Conservation (phyloP, 1,140 invertebrate genomes). For the Atta cephalotes region DNA sequence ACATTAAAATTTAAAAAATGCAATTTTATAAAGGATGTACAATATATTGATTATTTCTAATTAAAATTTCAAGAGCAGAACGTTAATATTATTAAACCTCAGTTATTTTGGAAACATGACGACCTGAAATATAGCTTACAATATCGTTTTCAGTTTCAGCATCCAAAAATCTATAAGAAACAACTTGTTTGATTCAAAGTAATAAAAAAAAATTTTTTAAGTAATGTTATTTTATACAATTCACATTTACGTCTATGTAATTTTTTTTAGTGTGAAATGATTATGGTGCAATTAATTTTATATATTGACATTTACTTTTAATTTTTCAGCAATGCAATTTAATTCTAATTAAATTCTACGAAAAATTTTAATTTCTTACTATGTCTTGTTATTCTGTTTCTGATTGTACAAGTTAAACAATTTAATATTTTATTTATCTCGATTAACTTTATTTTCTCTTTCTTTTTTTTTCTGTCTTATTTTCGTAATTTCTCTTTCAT, state of each 20-base stretch:
- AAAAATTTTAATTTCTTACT: not conserved
- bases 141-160: too few relatives aligned
- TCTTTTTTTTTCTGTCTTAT: not conserved
- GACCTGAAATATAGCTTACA: too few relatives aligned
- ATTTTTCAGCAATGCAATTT: not conserved
- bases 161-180: too few relatives aligned
- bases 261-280: not conserved
- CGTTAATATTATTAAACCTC: too few relatives aligned
- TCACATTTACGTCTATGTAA: not conserved
- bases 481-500: constrained; percentile 69
- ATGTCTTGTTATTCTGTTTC: not conserved
- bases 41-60: too few relatives aligned
- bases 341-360: not conserved
- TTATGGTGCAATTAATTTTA: constrained; percentile 6
- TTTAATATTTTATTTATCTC: not conserved
- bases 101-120: too few relatives aligned
- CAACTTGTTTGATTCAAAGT: too few relatives aligned
- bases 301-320: not conserved
- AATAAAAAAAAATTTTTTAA: too few relatives aligned
- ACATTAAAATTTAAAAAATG: too few relatives aligned
- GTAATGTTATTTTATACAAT: not conserved
- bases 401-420: not conserved
- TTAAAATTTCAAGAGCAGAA: too few relatives aligned
- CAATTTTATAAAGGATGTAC: too few relatives aligned
- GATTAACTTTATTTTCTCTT: not conserved